These are phyloP conservation scores for Tangara arthus DNA, from an alignment of 2,797 vertebrate species.

Conservation along the genomic window DNA sequence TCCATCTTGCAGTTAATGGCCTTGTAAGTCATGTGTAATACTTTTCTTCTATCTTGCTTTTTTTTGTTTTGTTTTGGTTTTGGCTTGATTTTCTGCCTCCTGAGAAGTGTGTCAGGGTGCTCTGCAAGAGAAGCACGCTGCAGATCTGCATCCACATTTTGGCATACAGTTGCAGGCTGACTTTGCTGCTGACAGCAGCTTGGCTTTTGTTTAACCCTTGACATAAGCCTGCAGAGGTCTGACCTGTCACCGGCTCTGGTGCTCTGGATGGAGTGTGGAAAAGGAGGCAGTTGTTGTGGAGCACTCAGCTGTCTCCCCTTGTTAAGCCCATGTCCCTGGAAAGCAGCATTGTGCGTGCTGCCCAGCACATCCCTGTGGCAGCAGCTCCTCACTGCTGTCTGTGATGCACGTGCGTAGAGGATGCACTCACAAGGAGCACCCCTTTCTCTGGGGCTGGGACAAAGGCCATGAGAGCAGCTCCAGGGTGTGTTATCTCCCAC, in stretches of 20 bases:
- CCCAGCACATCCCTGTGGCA: not conserved
- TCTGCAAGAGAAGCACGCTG: rapidly evolving
- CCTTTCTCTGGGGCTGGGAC: not conserved
- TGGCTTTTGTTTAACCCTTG: not conserved
- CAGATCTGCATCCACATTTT: not conserved
- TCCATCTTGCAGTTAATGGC: not conserved
- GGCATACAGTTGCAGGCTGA: not conserved
- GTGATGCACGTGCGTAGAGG: rapidly evolving
- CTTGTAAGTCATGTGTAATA: not conserved
- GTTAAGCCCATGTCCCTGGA: not conserved
- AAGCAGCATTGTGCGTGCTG: rapidly evolving
- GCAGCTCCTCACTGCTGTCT: not conserved
- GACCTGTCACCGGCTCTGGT: not conserved
- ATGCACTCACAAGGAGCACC: not conserved
- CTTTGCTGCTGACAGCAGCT: not conserved
- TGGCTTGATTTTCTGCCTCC: not conserved
- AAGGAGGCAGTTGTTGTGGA: not conserved
- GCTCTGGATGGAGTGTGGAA: not conserved
- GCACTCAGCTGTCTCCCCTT: not conserved
- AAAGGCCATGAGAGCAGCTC: not conserved
- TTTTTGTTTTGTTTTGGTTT: not conserved
- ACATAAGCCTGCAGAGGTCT: not conserved
- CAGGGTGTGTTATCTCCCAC: not conserved
- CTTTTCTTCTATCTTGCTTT: not conserved
- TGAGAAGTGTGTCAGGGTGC: not conserved